A percentile compares a stretch with the other conserved stretches of the same genome.
Evolutionary conservation across 2,113 vertebrate genomes (phyloP).

Genomic region (Oreotrochilus melanogaster): DNA sequence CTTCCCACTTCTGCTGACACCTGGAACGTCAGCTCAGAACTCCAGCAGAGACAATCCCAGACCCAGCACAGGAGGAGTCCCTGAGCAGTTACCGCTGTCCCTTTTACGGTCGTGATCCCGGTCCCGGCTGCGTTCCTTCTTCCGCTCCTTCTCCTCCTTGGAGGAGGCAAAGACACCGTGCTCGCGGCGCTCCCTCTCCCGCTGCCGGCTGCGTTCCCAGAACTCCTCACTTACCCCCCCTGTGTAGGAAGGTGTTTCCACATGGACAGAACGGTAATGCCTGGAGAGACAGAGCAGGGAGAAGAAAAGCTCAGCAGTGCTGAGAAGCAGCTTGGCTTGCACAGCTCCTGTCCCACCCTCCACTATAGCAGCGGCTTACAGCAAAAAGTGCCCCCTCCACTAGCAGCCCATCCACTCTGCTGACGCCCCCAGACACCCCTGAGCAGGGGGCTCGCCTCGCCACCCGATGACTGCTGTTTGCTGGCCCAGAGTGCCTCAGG

Average conservation of each 20-base stretch:
- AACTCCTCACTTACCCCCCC: slow-evolving; percentile 98
- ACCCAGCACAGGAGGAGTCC: neutral
- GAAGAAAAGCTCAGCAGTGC: neutral
- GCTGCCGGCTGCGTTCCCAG: slow-evolving; percentile 88
- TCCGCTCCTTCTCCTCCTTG: slow-evolving; percentile 89
- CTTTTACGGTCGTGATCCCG: slow-evolving; percentile 77
- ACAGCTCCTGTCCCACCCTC: no score
- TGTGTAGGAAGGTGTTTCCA: slow-evolving; percentile 94
- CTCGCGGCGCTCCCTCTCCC: slow-evolving; percentile 91
- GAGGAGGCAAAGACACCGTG: slow-evolving; percentile 95
- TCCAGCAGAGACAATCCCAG: neutral
- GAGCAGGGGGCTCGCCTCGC: rapidly evolving
- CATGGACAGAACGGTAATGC: slow-evolving; percentile 91
- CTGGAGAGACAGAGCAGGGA: slow-evolving; percentile 57
- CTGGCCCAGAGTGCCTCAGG: rapidly evolving
- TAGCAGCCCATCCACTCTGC: neutral
- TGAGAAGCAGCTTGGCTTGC: neutral
- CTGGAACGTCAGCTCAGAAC: rapidly evolving
- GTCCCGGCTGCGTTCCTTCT: slow-evolving; percentile 81
- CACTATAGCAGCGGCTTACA: rapidly evolving
- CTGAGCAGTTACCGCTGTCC: slow-evolving; percentile 79
- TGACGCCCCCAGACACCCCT: rapidly evolving
- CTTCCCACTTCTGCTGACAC: neutral
- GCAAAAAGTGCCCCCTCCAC: neutral
- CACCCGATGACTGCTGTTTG: rapidly evolving